phyloP scores from a whole-genome alignment of 2,888 invertebrate genomes.

The Eupithecia inturbata region DNA sequence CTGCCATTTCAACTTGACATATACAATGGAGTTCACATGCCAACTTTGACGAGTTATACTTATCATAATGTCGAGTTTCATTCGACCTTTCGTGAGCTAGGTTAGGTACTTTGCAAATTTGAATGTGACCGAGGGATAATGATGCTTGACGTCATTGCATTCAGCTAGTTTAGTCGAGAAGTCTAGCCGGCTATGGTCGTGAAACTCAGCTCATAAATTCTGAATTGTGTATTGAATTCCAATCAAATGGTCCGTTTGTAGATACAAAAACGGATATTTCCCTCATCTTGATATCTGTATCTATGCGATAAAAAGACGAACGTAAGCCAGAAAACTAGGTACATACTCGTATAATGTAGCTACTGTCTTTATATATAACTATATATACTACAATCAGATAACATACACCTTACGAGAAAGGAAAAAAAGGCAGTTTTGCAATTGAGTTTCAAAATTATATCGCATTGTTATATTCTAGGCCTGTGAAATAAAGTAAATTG shows the following conservation, averaged over 20 bases:
- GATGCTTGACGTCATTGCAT: slow-evolving; percentile 25
- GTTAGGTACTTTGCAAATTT: background rate
- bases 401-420: slow-evolving; percentile 1
- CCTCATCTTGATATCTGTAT: background rate
- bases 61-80: slow-evolving; percentile 16
- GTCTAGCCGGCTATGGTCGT: slow-evolving; percentile 7
- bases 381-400: background rate
- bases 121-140: slow-evolving; percentile 8
- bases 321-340: background rate
- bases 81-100: slow-evolving; percentile 39
- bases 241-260: background rate
- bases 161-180: slow-evolving; percentile 16
- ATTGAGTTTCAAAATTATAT: slow-evolving; percentile 10
- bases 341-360: background rate
- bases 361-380: no score
- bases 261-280: background rate
- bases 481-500: slow-evolving; percentile 4
- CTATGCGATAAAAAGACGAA: background rate
- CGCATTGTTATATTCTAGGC: slow-evolving; percentile 6
- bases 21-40: slow-evolving; percentile 4
- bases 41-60: background rate
- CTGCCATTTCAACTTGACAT: background rate
- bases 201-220: slow-evolving; percentile 13
- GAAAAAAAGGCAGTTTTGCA: slow-evolving; percentile 1
- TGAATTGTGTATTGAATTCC: slow-evolving; percentile 14